Percentiles rank a stretch among this genome's conserved stretches.
phyloP scores from a whole-genome alignment of 1,140 invertebrate species.

The Dysdera silvatica region DNA sequence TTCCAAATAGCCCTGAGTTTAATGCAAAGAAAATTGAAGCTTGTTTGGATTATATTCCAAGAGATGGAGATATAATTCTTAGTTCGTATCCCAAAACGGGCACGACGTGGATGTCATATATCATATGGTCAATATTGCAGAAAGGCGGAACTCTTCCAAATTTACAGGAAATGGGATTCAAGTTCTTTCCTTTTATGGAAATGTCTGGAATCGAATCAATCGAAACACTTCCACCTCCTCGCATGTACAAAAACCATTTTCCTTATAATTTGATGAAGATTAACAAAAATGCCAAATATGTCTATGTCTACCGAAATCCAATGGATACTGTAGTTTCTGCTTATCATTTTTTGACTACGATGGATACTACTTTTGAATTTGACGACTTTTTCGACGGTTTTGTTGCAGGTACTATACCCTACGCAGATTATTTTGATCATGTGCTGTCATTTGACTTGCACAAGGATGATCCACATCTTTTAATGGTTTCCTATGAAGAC shows the following conservation, averaged over 20 bases:
- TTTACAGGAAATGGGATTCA: background rate
- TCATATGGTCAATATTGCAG: constrained; percentile 19
- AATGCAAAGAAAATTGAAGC: constrained; percentile 9
- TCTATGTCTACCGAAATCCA: constrained; percentile 72
- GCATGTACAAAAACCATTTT: constrained; percentile 58
- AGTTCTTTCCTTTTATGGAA: constrained; percentile 11
- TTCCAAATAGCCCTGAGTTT: background rate
- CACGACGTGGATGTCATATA: constrained; percentile 32
- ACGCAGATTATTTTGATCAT: too few species aligned
- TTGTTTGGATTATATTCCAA: constrained; percentile 18
- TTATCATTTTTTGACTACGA: too few species aligned
- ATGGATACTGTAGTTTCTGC: constrained; percentile 77
- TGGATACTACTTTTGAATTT: too few species aligned
- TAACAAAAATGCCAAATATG: constrained; percentile 46
- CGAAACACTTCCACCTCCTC: background rate
- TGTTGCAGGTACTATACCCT: too few species aligned
- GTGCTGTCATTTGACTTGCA: too few species aligned
- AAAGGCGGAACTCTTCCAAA: constrained; percentile 2
- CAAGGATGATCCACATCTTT: too few species aligned
- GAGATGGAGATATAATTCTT: constrained; percentile 29
- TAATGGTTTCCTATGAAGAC: too few species aligned
- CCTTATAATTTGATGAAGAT: constrained; percentile 59
- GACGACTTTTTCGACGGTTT: too few species aligned
- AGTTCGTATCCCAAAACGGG: constrained; percentile 34
- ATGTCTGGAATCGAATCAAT: constrained; percentile 1